Base-by-base conservation (phyloP, 2,888 invertebrate species). In the Tuberolachnus salignus region DNA sequence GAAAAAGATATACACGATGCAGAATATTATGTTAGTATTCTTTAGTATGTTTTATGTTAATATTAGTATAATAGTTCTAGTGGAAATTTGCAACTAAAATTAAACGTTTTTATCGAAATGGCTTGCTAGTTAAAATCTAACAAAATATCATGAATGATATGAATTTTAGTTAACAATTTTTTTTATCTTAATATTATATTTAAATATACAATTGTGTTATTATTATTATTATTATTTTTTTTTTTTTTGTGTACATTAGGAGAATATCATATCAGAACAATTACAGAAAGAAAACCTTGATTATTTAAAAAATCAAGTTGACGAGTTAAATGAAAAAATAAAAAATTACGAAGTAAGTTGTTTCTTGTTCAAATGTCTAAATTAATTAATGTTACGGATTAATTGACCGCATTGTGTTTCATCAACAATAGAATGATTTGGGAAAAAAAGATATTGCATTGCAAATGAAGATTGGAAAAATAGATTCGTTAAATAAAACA, bases 301-400 rank as follows among this genome's bases (percentile, higher is more conserved):
- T 16, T 64, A 78, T 1, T 80, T 83, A 42, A 80, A 88, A 82
- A 86, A 87, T 55, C 90, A 91, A 84, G 91, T 91, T 85, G 87
- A 87, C 72, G 89, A 89, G 81, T 82, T 91, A 8, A 86, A 87
- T 49, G 87, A 87, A 71, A 91, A 91, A 85, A 85, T 92, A 67
- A 89, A 91, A 82, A 88, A 87, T 83, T 91, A 92, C 86, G 93
- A 93, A 84, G 91, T 78, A 61, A 69, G 67, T 49, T 55, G 0
- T 73, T 16, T 13, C 51, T 53, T 59, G 23, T 26, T 26, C 1
- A 49, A 61, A 19, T n/a, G 11, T 19, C 1, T 21, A 26, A 42
- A 19, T 21, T 57, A 3, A 21, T 49, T 34, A 63, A 42, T 46
- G 0, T 51, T 44, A 71, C 21, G 16, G n/a, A 49, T 61, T 46